A percentile compares a stretch with the other conserved stretches of the same genome.
phyloP scores from a whole-genome alignment of 1,140 invertebrate genomes.

The Drosophila funebris region DNA sequence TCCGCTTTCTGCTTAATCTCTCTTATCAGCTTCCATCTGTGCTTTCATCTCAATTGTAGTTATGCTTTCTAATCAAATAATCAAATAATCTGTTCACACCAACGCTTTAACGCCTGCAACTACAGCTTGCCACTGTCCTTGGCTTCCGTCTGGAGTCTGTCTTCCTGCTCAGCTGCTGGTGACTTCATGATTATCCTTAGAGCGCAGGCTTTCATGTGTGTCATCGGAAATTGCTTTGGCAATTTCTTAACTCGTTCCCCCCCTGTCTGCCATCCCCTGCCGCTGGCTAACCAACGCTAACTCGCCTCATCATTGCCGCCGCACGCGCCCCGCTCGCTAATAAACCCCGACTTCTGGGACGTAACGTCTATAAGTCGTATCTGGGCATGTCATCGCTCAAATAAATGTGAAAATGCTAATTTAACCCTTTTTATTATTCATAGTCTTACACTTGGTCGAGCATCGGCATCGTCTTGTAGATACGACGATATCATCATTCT shows the following conservation, averaged over 20 bases:
- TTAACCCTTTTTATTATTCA: slow-evolving; percentile 84
- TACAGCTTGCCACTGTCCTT: slow-evolving; percentile 21
- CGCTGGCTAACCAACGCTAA: slow-evolving; percentile 41
- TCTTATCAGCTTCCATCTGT: slow-evolving; percentile 1
- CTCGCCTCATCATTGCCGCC: slow-evolving; percentile 73
- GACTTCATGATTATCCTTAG: slow-evolving; percentile 54
- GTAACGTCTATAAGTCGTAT: slow-evolving; percentile 43
- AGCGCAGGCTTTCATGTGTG: slow-evolving; percentile 64
- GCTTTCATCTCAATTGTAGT: slow-evolving; percentile 37
- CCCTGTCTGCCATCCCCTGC: neutral
- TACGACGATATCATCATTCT: slow-evolving; percentile 25
- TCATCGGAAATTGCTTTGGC: slow-evolving; percentile 73
- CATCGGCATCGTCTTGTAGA: slow-evolving; percentile 21
- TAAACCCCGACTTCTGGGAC: slow-evolving; percentile 37
- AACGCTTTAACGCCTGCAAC: slow-evolving; percentile 45
- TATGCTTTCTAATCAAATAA: slow-evolving; percentile 38
- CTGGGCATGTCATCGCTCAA: slow-evolving; percentile 75
- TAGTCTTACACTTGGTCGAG: slow-evolving; percentile 76
- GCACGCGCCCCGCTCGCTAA: slow-evolving; percentile 66
- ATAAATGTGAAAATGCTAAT: slow-evolving; percentile 83
- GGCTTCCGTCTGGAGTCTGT: slow-evolving; percentile 29
- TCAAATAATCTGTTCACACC: slow-evolving; percentile 53
- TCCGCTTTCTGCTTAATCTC: slow-evolving; percentile 4
- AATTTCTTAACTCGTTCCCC: slow-evolving; percentile 42
- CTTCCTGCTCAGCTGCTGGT: slow-evolving; percentile 28